Percentiles rank a stretch among this genome's conserved stretches.
phyloP scores from a whole-genome alignment of 2,888 invertebrate species.

The Drosophila siamana region DNA sequence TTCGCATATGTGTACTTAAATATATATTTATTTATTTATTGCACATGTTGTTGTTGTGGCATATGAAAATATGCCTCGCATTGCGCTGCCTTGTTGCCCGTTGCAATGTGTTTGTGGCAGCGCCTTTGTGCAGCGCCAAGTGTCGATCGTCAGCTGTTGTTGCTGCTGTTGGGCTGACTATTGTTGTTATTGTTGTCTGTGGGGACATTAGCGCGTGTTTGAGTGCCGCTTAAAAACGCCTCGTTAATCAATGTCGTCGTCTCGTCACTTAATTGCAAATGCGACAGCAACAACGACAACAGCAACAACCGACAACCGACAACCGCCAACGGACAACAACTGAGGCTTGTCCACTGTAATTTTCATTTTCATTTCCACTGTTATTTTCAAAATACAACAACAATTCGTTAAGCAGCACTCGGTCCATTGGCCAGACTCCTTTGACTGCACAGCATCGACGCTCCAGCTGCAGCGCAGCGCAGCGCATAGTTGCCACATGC shows the following conservation, averaged over 20 bases:
- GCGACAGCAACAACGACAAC: constrained; percentile 15
- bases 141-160: constrained; percentile 49
- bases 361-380: no score
- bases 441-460: background rate
- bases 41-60: background rate
- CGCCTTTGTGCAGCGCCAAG: constrained; percentile 49
- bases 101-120: background rate
- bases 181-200: constrained; percentile 38
- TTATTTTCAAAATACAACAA: constrained; percentile 21
- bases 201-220: constrained; percentile 64
- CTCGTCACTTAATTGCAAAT: constrained; percentile 50
- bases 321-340: constrained; percentile 13
- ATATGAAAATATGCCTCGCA: constrained; percentile 15
- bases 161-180: constrained; percentile 2
- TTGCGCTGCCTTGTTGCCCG: constrained; percentile 30
- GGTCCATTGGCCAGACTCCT: background rate
- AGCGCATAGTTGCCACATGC: background rate
- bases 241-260: constrained; percentile 78
- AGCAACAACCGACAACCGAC: background rate
- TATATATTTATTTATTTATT: background rate
- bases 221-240: constrained; percentile 69
- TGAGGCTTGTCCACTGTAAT: constrained; percentile 21
- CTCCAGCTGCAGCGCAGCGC: background rate
- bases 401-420: constrained; percentile 30
- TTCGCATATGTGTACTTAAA: background rate